Evolutionary conservation across 2,888 invertebrate species (phyloP).

Genomic region (Acanthoscelides obtectus): DNA sequence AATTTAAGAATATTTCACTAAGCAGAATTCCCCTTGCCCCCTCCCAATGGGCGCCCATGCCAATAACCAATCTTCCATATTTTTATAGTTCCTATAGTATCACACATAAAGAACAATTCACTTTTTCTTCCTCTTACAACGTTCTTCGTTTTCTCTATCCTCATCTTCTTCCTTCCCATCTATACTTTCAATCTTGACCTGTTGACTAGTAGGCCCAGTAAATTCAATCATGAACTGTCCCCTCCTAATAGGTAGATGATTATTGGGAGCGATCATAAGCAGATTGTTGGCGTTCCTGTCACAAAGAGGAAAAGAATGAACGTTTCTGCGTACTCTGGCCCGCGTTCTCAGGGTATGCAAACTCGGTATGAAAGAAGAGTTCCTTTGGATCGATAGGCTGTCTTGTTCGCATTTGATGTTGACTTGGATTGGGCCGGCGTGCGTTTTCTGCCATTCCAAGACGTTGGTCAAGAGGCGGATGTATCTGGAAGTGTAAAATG

Average conservation of each 20-base stretch:
- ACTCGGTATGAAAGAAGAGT: slow-evolving; percentile 16
- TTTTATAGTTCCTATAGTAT: too few species aligned
- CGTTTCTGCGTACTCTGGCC: slow-evolving; percentile 38
- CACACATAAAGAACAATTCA: too few species aligned
- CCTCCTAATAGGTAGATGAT: slow-evolving; percentile 39
- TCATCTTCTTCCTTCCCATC: slow-evolving; percentile 36
- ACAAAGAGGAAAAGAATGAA: slow-evolving; percentile 43
- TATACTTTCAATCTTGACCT: slow-evolving; percentile 36
- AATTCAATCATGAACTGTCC: slow-evolving; percentile 11
- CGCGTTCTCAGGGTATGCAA: slow-evolving; percentile 37
- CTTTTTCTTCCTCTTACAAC: slow-evolving; percentile 15
- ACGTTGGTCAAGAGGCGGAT: slow-evolving; percentile 82
- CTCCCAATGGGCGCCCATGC: too few species aligned
- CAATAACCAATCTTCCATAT: too few species aligned
- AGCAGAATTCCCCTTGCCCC: too few species aligned
- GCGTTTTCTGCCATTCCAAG: slow-evolving; percentile 78
- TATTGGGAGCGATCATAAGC: slow-evolving; percentile 62
- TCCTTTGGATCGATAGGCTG: slow-evolving; percentile 32
- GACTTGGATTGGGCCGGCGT: slow-evolving; percentile 40
- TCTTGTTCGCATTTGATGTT: slow-evolving; percentile 53
- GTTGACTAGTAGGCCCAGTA: neutral
- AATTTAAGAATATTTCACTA: too few species aligned
- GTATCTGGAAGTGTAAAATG: slow-evolving; percentile 55
- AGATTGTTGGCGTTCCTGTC: slow-evolving; percentile 64
- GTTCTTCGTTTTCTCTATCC: slow-evolving; percentile 21